A percentile compares a stretch with the other conserved stretches of the same genome.
phyloP scores from a whole-genome alignment of 92 coral and sea anemone genomes.

The Heliopora coerulea region DNA sequence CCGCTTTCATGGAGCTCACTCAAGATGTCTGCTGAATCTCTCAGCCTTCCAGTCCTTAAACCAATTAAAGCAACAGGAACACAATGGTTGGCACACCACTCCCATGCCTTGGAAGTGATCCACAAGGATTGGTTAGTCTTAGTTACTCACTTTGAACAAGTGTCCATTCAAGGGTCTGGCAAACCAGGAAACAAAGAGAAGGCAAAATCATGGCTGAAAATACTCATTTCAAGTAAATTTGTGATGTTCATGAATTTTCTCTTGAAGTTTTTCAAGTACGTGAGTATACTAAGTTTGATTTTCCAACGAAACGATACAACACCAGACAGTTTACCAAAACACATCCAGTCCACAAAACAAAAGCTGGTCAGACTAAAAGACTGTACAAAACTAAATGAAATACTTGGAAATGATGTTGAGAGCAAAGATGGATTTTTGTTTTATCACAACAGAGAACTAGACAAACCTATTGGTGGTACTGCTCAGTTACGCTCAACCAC shows the following conservation, averaged over 20 bases:
- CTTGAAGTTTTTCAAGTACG: slow-evolving; percentile 54
- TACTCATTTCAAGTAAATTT: slow-evolving; percentile 46
- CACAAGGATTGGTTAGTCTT: slow-evolving; percentile 30
- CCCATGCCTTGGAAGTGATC: slow-evolving; percentile 44
- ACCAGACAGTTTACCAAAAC: slow-evolving; percentile 35
- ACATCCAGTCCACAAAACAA: no score
- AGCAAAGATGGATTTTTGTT: no score
- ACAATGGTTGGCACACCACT: slow-evolving; percentile 46
- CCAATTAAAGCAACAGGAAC: slow-evolving; percentile 45
- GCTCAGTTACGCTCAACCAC: no score
- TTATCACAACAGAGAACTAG: no score
- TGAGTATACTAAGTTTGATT: slow-evolving; percentile 47
- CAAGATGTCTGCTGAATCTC: slow-evolving; percentile 34
- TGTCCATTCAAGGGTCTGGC: slow-evolving; percentile 41
- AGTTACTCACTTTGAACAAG: slow-evolving; percentile 44
- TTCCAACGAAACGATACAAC: slow-evolving; percentile 55
- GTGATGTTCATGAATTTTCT: slow-evolving; percentile 49
- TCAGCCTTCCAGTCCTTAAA: slow-evolving; percentile 34
- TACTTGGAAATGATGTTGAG: no score
- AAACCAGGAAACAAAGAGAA: slow-evolving; percentile 23
- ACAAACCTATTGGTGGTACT: no score
- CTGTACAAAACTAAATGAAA: no score
- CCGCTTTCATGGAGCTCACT: slow-evolving; percentile 43
- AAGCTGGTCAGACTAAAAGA: no score
- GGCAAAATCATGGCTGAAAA: slow-evolving; percentile 50